Conservation (phyloP, 2,113 vertebrate species). For the Alethe diademata region DNA sequence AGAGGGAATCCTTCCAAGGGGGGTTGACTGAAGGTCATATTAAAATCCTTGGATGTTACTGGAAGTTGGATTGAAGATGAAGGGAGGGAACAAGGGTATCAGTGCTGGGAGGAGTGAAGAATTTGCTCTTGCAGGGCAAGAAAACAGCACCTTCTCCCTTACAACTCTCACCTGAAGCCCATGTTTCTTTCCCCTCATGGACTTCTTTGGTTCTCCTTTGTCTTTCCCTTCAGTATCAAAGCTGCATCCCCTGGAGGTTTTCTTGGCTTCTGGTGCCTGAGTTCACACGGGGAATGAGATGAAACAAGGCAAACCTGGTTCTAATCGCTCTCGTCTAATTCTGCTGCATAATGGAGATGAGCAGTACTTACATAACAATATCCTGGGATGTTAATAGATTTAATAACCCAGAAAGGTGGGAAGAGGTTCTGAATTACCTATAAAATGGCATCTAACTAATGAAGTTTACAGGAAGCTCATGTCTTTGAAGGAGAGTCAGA, state of each 20-base stretch:
- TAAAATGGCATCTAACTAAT: slow-evolving; percentile 53
- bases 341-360: slow-evolving; percentile 56
- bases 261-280: neutral
- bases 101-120: neutral
- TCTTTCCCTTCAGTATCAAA: neutral
- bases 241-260: neutral
- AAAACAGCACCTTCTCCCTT: neutral
- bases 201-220: neutral
- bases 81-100: neutral
- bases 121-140: neutral
- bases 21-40: neutral
- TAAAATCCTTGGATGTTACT: neutral
- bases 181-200: rapidly evolving
- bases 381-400: slow-evolving; percentile 62
- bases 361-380: slow-evolving; percentile 65
- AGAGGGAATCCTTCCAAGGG: neutral
- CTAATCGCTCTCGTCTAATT: slow-evolving; percentile 36
- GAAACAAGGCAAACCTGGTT: slow-evolving; percentile 30
- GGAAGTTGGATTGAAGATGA: neutral
- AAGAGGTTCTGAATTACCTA: slow-evolving; percentile 57
- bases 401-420: slow-evolving; percentile 66
- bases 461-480: slow-evolving; percentile 50
- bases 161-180: neutral
- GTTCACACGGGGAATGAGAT: slow-evolving; percentile 11
- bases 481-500: slow-evolving; percentile 20